These are phyloP conservation scores for Branchipolynoe longqiensis DNA, from an alignment of 2,888 invertebrate genomes.

Conservation along the genomic window DNA sequence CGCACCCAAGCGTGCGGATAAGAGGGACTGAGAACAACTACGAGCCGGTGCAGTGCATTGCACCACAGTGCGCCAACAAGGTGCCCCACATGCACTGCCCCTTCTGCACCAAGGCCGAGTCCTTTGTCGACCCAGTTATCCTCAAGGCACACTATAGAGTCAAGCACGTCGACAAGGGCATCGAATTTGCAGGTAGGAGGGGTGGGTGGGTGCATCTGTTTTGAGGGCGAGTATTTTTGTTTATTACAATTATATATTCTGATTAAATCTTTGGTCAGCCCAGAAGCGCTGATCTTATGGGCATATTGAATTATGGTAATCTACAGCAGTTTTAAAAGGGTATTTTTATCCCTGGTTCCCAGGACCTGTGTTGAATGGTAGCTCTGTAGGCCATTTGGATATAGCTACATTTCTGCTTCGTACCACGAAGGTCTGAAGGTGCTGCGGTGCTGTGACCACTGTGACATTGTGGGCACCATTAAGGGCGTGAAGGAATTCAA, in stretches of 20 bases:
- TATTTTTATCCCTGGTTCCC: too few species aligned
- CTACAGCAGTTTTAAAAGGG: too few species aligned
- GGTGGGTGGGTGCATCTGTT: too few species aligned
- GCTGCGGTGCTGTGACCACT: slow-evolving; percentile 80
- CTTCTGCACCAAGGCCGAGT: slow-evolving; percentile 80
- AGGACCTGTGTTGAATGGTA: too few species aligned
- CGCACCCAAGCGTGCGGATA: slow-evolving; percentile 81
- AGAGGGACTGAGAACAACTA: slow-evolving; percentile 81
- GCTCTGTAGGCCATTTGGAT: too few species aligned
- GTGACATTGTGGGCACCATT: slow-evolving; percentile 81
- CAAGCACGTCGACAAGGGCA: slow-evolving; percentile 82
- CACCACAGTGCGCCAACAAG: slow-evolving; percentile 74
- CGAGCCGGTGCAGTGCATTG: slow-evolving; percentile 77
- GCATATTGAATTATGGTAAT: too few species aligned
- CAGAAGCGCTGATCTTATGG: too few species aligned
- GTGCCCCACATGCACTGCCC: slow-evolving; percentile 81
- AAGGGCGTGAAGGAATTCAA: slow-evolving; percentile 82
- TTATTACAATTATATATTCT: too few species aligned
- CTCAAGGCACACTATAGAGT: slow-evolving; percentile 81
- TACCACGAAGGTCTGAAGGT: slow-evolving; percentile 81
- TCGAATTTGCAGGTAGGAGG: slow-evolving; percentile 80
- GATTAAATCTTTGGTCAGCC: too few species aligned
- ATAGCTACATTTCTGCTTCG: too few species aligned
- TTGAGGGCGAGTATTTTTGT: too few species aligned
- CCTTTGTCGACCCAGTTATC: slow-evolving; percentile 80